Evolutionary conservation across 2,888 invertebrate species (phyloP).

Genomic region (Caenorhabditis sp.): DNA sequence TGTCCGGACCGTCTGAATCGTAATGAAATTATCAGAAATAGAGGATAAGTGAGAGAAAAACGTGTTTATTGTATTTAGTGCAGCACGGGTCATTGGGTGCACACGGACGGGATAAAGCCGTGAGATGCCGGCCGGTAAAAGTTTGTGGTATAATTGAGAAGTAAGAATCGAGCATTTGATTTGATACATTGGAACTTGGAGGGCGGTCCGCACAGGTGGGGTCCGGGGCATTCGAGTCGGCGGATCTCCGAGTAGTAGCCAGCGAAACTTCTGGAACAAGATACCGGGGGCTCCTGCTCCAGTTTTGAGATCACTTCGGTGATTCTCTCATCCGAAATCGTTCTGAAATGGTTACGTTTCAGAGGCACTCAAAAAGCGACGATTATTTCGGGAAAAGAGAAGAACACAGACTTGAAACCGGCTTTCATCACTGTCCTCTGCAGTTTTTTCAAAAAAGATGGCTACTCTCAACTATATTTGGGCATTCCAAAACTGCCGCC

Average conservation of each 20-base stretch:
- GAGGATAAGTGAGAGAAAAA: background rate
- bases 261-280: slow-evolving; percentile 13
- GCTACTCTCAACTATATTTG: too few relatives aligned
- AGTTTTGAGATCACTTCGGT: background rate
- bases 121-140: slow-evolving; percentile 30
- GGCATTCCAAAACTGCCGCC: slow-evolving; percentile 1
- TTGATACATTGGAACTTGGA: slow-evolving; percentile 19
- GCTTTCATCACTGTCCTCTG: background rate
- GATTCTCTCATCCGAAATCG: background rate
- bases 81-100: slow-evolving; percentile 1
- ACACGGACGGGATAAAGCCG: slow-evolving; percentile 2
- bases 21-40: too few relatives aligned
- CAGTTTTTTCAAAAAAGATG: background rate
- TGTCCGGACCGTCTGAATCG: background rate
- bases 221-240: slow-evolving; percentile 27
- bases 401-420: background rate
- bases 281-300: background rate
- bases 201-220: slow-evolving; percentile 8
- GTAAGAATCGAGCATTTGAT: slow-evolving; percentile 13
- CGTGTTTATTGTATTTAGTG: background rate
- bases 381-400: background rate
- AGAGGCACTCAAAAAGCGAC: background rate
- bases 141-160: slow-evolving; percentile 30
- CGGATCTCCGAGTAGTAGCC: slow-evolving; percentile 13
- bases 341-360: slow-evolving; percentile 21